Conservation (phyloP, 2,797 vertebrate genomes). For the Eulemur albifrons region DNA sequence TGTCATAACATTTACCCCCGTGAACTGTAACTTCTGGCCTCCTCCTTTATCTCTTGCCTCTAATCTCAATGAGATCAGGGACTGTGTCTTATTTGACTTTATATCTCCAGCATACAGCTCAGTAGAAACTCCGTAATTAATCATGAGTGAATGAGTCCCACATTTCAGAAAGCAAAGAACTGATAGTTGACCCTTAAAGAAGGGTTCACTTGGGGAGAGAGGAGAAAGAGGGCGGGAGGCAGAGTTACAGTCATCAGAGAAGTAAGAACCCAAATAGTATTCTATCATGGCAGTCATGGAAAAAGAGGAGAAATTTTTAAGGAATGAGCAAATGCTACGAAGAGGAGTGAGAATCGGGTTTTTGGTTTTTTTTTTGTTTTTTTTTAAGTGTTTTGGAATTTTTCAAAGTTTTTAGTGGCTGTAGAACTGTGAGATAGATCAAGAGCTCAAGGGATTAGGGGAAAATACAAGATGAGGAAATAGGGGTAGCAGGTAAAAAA, state of each 20-base stretch:
- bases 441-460: neutral
- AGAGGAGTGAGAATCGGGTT: neutral
- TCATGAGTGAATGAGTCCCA: neutral
- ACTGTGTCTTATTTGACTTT: neutral
- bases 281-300: neutral
- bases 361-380: neutral
- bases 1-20: fast-evolving
- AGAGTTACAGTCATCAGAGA: neutral
- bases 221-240: neutral
- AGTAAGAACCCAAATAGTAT: neutral
- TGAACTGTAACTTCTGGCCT: neutral
- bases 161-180: neutral
- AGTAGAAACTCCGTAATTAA: neutral
- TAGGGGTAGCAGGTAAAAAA: neutral
- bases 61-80: neutral
- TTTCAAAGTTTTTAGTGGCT: neutral
- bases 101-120: neutral
- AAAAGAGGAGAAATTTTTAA: neutral
- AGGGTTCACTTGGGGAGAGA: neutral
- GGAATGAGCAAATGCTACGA: neutral
- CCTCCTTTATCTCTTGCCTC: neutral
- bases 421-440: neutral
- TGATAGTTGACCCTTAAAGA: neutral
- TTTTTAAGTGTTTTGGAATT: neutral
- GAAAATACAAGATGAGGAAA: neutral